A percentile compares a stretch with the other conserved stretches of the same genome.
Evolutionary conservation across 2,797 vertebrate species (phyloP).

Genomic region (Peromyscus attwateri): DNA sequence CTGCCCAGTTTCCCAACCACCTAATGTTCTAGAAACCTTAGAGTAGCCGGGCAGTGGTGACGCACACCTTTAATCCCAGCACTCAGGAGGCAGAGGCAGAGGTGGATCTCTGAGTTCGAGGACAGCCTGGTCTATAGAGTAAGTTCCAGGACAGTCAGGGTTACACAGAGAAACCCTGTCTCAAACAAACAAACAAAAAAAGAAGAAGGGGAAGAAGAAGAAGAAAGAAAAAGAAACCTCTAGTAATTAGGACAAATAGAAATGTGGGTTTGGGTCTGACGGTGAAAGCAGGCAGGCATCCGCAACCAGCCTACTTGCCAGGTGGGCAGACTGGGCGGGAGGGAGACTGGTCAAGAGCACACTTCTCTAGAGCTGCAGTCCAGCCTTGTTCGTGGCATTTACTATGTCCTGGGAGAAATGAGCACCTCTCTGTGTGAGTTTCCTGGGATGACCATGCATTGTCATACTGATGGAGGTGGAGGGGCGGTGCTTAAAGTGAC

Average conservation of each 20-base stretch:
- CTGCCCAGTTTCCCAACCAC: background rate
- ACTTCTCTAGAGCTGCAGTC: fast-evolving
- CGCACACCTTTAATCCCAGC: background rate
- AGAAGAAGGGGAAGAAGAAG: no score
- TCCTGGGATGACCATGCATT: background rate
- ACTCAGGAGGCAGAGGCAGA: background rate
- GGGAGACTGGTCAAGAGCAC: fast-evolving
- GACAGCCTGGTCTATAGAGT: background rate
- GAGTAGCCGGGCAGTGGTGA: background rate
- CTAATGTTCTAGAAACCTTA: background rate
- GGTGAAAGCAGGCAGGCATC: background rate
- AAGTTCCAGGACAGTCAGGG: background rate
- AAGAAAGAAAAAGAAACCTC: background rate
- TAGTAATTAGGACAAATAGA: background rate
- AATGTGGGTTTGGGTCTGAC: background rate
- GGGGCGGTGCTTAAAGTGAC: fast-evolving
- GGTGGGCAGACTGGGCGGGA: background rate
- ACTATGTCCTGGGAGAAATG: background rate
- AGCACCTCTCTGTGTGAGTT: background rate
- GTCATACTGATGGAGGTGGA: no score
- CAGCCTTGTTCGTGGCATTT: background rate
- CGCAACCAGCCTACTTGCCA: no score
- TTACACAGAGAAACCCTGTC: background rate
- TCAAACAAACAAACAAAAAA: background rate
- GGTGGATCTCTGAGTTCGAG: background rate